Evolutionary conservation across 1,140 invertebrate genomes (phyloP).

Genomic region (Grapholita molesta): DNA sequence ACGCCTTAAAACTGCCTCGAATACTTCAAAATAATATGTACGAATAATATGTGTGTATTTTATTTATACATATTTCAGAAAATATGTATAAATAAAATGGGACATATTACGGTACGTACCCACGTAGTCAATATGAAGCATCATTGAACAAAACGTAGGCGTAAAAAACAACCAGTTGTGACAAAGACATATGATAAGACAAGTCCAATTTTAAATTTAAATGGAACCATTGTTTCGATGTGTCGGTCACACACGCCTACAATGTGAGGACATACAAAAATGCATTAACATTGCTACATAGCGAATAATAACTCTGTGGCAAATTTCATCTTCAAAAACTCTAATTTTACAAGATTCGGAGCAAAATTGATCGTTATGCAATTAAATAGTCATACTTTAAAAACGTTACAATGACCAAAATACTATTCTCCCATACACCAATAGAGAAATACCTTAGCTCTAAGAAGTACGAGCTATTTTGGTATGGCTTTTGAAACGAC

Average conservation of each 20-base stretch:
- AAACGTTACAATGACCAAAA: background rate
- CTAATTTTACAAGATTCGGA: background rate
- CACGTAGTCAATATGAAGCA: background rate
- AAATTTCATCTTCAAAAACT: background rate
- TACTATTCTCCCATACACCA: background rate
- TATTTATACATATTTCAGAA: too few relatives aligned
- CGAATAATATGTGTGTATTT: too few relatives aligned
- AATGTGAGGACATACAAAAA: background rate
- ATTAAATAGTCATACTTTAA: background rate
- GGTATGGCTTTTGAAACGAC: background rate
- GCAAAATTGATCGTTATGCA: background rate
- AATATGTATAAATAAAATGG: too few relatives aligned
- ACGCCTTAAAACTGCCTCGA: background rate
- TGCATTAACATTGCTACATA: background rate
- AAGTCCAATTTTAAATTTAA: slow-evolving; percentile 14
- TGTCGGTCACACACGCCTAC: slow-evolving; percentile 1
- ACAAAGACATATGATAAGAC: background rate
- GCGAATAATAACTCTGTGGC: background rate
- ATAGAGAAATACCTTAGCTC: background rate
- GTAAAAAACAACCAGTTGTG: slow-evolving; percentile 8
- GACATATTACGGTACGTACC: background rate
- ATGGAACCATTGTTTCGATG: slow-evolving; percentile 7
- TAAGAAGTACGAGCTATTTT: background rate
- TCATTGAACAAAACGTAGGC: background rate
- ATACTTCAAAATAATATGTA: too few relatives aligned